These are phyloP conservation scores for Melanchra persicariae DNA, from an alignment of 2,888 invertebrate genomes.

Conservation along the genomic window DNA sequence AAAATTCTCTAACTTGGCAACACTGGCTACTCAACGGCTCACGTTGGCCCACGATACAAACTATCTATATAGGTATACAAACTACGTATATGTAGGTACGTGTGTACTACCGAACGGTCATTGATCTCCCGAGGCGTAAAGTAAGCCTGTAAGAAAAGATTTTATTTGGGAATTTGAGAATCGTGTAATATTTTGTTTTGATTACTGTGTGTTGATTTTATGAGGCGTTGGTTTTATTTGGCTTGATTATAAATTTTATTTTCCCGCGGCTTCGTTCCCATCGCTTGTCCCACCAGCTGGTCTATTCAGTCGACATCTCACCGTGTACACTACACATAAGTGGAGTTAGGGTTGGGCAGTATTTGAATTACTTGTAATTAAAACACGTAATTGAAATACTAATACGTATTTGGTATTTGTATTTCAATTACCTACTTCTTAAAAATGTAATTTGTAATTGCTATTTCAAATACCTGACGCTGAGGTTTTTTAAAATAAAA, in stretches of 20 bases:
- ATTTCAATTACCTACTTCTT: too few relatives aligned
- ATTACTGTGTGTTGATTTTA: constrained; percentile 24
- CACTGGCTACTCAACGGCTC: constrained; percentile 27
- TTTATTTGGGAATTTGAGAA: constrained; percentile 19
- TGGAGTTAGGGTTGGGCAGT: too few relatives aligned
- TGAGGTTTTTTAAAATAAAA: too few relatives aligned
- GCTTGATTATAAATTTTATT: background rate
- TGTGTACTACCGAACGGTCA: constrained; percentile 61
- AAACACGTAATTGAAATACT: too few relatives aligned
- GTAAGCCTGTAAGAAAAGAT: constrained; percentile 33
- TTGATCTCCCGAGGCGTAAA: constrained; percentile 57
- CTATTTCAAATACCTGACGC: too few relatives aligned
- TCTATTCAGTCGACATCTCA: too few relatives aligned
- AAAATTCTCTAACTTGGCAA: constrained; percentile 11
- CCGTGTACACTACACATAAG: too few relatives aligned
- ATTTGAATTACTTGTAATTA: too few relatives aligned
- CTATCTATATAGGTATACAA: background rate
- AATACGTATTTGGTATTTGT: too few relatives aligned
- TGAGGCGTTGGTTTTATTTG: constrained; percentile 2
- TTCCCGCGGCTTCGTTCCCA: background rate
- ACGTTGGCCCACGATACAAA: constrained; percentile 22
- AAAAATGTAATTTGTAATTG: too few relatives aligned
- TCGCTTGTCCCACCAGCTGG: too few relatives aligned
- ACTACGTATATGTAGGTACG: background rate
- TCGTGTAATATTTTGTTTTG: constrained; percentile 31